phyloP scores from a whole-genome alignment of 2,113 vertebrate species.

The Sialia sialis region DNA sequence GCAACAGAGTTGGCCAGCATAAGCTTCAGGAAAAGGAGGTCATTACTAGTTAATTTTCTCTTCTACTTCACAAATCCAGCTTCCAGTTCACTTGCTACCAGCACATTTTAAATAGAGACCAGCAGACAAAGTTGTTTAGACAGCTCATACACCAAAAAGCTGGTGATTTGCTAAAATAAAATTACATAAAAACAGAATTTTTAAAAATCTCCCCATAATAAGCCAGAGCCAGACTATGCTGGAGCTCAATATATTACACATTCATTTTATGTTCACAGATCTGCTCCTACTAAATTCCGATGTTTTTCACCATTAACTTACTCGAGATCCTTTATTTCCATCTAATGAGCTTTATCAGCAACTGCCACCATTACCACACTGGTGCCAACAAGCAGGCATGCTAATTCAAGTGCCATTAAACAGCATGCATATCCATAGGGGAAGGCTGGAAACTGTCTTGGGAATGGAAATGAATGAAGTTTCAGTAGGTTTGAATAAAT shows the following conservation, averaged over 20 bases:
- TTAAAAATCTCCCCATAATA: neutral
- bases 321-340: neutral
- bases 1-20: neutral
- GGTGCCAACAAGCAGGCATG: neutral
- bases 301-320: neutral
- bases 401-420: neutral
- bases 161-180: neutral
- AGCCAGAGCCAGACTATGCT: neutral
- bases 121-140: neutral
- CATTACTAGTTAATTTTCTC: neutral
- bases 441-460: neutral
- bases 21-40: neutral
- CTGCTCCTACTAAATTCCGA: neutral
- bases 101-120: neutral
- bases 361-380: neutral
- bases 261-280: neutral
- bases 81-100: neutral
- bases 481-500: neutral
- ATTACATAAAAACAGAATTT: neutral
- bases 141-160: neutral
- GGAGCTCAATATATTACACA: neutral
- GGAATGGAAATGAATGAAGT: neutral
- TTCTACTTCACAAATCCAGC: neutral
- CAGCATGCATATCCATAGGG: neutral
- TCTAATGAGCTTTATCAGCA: conserved; percentile 4